A percentile compares a stretch with the other conserved stretches of the same genome.
Evolutionary conservation across 1,140 invertebrate species (phyloP).

Genomic region (Dinoponera quadriceps): DNA sequence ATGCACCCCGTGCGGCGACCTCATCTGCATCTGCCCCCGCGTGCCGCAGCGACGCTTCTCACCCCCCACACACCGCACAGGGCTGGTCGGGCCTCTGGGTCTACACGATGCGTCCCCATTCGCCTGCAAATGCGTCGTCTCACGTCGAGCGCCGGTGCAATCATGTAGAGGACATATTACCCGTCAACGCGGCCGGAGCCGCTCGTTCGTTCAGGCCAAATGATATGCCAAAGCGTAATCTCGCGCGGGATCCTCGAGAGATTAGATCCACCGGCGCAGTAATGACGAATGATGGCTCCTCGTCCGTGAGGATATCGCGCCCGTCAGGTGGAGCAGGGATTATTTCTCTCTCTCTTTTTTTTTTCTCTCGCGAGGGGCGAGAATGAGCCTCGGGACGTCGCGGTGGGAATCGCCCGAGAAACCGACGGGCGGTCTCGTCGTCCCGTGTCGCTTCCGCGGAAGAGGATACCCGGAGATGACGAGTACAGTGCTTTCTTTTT

Average conservation of each 20-base stretch:
- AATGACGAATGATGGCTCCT: conserved; percentile 77
- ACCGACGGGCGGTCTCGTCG: neutral
- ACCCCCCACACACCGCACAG: conserved; percentile 55
- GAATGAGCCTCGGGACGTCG: conserved; percentile 8
- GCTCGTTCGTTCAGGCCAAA: conserved; percentile 85
- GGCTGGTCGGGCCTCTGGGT: conserved; percentile 62
- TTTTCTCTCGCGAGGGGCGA: conserved; percentile 5
- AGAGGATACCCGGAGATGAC: neutral
- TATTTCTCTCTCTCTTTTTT: too few relatives aligned
- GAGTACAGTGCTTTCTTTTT: neutral
- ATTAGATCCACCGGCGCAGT: conserved; percentile 78
- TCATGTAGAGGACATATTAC: conserved; percentile 84
- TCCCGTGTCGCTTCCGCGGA: neutral
- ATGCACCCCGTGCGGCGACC: conserved; percentile 77
- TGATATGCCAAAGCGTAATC: conserved; percentile 85
- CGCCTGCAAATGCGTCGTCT: conserved; percentile 75
- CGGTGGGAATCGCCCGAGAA: neutral
- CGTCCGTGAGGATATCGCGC: conserved; percentile 41
- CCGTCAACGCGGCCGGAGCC: conserved; percentile 81
- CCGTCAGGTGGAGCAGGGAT: conserved; percentile 66
- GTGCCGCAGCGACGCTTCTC: conserved; percentile 45
- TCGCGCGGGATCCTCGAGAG: conserved; percentile 80
- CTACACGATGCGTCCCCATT: conserved; percentile 66
- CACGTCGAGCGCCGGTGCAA: conserved; percentile 79
- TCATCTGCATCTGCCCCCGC: conserved; percentile 82